Percentiles rank a stretch among this genome's conserved stretches.
Evolutionary conservation across 2,797 vertebrate genomes (phyloP).

Genomic region (Petrocephalus sullivani): DNA sequence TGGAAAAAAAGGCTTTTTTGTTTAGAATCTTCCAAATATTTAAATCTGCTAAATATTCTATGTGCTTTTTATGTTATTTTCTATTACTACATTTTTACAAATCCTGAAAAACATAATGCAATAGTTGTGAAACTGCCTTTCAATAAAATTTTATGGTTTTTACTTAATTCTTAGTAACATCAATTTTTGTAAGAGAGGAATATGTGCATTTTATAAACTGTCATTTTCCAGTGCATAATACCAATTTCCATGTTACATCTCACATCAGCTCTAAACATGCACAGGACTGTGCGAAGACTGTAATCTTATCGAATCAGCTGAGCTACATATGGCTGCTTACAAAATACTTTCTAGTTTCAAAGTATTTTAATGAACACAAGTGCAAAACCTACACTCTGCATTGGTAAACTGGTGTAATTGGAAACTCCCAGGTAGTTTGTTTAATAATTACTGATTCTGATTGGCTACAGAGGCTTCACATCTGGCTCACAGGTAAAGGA

Average conservation of each 20-base stretch:
- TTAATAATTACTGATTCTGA: no score
- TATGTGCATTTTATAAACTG: not conserved
- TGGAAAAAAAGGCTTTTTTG: conserved; percentile 30
- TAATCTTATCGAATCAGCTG: not conserved
- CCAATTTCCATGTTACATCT: not conserved
- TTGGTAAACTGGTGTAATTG: not conserved
- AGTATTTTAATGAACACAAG: not conserved
- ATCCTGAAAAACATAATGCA: not conserved
- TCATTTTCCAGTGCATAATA: not conserved
- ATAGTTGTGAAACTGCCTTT: not conserved
- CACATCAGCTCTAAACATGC: not conserved
- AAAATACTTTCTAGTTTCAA: not conserved
- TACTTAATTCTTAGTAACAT: not conserved
- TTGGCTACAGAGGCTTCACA: no score
- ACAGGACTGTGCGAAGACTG: not conserved
- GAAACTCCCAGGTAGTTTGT: no score
- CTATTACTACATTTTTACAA: not conserved
- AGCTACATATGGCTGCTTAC: not conserved
- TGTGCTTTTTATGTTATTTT: not conserved
- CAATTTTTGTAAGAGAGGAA: not conserved
- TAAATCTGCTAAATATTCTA: not conserved
- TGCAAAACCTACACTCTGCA: not conserved
- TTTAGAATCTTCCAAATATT: conserved; percentile 29
- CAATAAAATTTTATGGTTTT: not conserved
- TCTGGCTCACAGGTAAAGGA: no score